phyloP scores from a whole-genome alignment of 64 coral and sea anemone genomes.

The Dendrophyllia cribrosa region DNA sequence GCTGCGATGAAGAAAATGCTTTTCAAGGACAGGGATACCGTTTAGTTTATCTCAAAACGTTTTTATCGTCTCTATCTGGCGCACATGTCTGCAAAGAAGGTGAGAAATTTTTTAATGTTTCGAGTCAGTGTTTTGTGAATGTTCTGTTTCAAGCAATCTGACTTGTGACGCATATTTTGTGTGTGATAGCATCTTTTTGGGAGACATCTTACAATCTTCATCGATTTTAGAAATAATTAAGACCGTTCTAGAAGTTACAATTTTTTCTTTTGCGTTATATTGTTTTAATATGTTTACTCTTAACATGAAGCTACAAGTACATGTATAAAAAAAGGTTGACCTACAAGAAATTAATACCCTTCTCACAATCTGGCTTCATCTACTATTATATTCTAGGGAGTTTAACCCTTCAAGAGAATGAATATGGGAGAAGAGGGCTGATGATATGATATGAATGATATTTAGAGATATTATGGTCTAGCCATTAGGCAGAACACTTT shows the following conservation, averaged over 20 bases:
- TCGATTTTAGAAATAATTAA: too few relatives aligned
- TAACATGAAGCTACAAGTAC: too few relatives aligned
- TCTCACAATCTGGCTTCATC: background rate
- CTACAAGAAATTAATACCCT: background rate
- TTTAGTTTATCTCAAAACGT: slow-evolving; percentile 18
- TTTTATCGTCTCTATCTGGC: slow-evolving; percentile 25
- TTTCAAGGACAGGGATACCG: slow-evolving; percentile 39
- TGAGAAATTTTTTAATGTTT: slow-evolving; percentile 47
- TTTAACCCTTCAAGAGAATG: slow-evolving; percentile 12
- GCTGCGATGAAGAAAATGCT: background rate
- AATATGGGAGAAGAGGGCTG: slow-evolving; percentile 23
- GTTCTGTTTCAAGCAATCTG: too few relatives aligned
- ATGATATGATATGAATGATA: slow-evolving; percentile 2
- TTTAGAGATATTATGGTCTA: slow-evolving; percentile 16
- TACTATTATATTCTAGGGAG: slow-evolving; percentile 9
- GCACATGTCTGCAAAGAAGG: slow-evolving; percentile 45
- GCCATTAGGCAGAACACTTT: slow-evolving; percentile 25
- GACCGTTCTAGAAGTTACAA: too few relatives aligned
- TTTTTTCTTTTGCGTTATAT: too few relatives aligned
- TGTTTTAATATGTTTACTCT: too few relatives aligned
- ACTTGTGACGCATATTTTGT: too few relatives aligned
- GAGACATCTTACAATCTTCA: too few relatives aligned
- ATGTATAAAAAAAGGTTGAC: too few relatives aligned
- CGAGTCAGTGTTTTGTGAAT: too few relatives aligned
- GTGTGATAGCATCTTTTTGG: too few relatives aligned